Percentiles rank a stretch among this genome's conserved stretches.
phyloP scores from a whole-genome alignment of 2,888 invertebrate genomes.

The Micropterix aruncella region DNA sequence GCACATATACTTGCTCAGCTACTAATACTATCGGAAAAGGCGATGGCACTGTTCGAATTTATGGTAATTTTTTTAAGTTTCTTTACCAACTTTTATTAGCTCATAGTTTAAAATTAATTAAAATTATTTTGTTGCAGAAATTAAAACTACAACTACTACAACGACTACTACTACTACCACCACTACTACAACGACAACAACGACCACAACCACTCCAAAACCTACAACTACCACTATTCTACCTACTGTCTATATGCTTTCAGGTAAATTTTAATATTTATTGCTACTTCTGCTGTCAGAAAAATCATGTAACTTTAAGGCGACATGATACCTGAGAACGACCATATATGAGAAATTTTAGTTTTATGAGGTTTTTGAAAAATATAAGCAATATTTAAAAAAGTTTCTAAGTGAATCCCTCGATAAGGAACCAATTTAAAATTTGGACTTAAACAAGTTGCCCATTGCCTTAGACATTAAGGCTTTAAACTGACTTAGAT shows the following conservation, averaged over 20 bases:
- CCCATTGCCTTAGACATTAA: too few species aligned
- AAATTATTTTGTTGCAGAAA: slow-evolving; percentile 23
- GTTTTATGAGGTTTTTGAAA: too few species aligned
- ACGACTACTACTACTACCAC: slow-evolving; percentile 31
- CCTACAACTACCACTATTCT: slow-evolving; percentile 21
- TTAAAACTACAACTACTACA: slow-evolving; percentile 28
- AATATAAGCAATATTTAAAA: too few species aligned
- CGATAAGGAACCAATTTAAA: too few species aligned
- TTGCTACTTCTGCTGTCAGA: too few species aligned
- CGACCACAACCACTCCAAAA: slow-evolving; percentile 26
- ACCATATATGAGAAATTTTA: too few species aligned
- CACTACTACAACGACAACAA: slow-evolving; percentile 29
- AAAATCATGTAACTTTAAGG: too few species aligned
- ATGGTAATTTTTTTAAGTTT: slow-evolving; percentile 34
- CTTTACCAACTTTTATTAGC: background rate
- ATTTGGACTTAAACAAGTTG: too few species aligned
- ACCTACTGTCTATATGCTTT: slow-evolving; percentile 6
- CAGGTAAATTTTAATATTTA: slow-evolving; percentile 7
- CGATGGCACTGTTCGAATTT: slow-evolving; percentile 51
- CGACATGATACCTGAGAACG: too few species aligned
- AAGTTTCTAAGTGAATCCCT: too few species aligned
- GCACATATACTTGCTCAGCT: slow-evolving; percentile 55
- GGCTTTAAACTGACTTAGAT: too few species aligned
- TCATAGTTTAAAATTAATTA: background rate
- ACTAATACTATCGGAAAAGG: slow-evolving; percentile 57